Base-by-base conservation (phyloP, 2,797 vertebrate genomes). In the Ambastaia sidthimunki region DNA sequence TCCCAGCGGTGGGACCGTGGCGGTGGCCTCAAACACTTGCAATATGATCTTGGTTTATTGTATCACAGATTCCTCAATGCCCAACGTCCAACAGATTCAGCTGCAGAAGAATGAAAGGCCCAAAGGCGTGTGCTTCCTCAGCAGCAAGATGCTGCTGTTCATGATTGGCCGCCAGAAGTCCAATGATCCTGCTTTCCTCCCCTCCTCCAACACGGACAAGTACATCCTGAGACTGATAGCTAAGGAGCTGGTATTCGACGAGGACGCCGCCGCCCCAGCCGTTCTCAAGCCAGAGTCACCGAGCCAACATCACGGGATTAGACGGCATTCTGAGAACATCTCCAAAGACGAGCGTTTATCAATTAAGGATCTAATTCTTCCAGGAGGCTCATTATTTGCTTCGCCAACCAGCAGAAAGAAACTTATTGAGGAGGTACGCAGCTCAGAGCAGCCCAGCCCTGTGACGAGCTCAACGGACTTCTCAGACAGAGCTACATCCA, bases 91-190 rank as follows among this genome's bases (percentile, higher is more conserved):
- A 87, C 95, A 97, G 86, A 95, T 99, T 87, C 95, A 94, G 0
- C 90, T 99, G 31, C 95, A 96, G 87, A 90, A 92, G 7, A 94
- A 90, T 0, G 98, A 99, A 84, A 94, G 94, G 80, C 96, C 97
- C 6, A 99, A 99, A 89, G 98, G 98, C 0, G 69, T 98, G 1
- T 96, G 95, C 84, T 99, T 99, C 89, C 90, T 98, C 77, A 95
- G 87, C 23, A 93, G 95, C 76, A 96, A 93, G 85, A 90, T 94
- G 77, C 89, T 99, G 83, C 80, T 99, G 57, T 84, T 99, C 84
- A 93, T 98, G 90, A 93, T 98, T 69, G 98, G 97, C 82, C 94
- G 79, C 80, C 97, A 95, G 82, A 97, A 96, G 87, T 90, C 94
- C 79, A 92, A 52, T 2, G 97, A 99, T 23, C 91, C 92, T 0